Evolutionary conservation across 1,140 invertebrate genomes (phyloP), one percentile per base, ranked within the genome.

Genomic region (Drosophila repletoides): DNA sequence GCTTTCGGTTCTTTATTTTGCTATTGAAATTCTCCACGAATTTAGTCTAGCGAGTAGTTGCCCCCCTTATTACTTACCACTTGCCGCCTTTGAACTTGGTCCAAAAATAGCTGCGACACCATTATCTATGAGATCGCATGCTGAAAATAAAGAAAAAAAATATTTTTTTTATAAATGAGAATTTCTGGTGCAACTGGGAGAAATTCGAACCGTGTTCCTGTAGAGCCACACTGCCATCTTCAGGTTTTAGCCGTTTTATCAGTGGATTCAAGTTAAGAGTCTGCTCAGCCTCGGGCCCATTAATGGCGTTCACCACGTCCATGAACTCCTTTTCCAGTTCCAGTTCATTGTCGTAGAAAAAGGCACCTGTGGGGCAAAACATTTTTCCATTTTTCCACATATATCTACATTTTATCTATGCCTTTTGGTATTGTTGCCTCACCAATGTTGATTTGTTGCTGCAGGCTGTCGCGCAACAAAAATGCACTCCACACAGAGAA

Each of bases 81-180:
- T 92, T 5, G 88, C 88, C 75, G 93, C 91, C 17, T 91, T 88
- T 48, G 93, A 93, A 76, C 93, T 92, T 12, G 95, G 95, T 10
- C 95, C 95, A 84, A 97, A 95, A 76, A 97, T 94, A 48, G 93
- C 95, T 1, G 93, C 94, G n/a, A 96, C 92, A 28, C 95, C 95
- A 72, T 92, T 91, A 33, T 91, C 79, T 28, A 93, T 51, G 17
- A 93, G 80, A 46, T 93, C 90, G 76, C 93, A 93, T 2, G 90
- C 93, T 93, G 34, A 72, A 86, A 55, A 33, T 17, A 45, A 61
- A 61, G 21, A 59, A 45, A 61, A 61, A 17, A 59, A n/a, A 40
- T 34, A 46, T 34, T 45, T 21, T 19, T 41, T 46, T 53, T 66
- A 28, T 34, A 38, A 21, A 5, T 28, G 7, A 34, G 31, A 49